These are phyloP conservation scores for Crotalus tigris DNA, from an alignment of 2,113 vertebrate genomes.

Conservation along the genomic window DNA sequence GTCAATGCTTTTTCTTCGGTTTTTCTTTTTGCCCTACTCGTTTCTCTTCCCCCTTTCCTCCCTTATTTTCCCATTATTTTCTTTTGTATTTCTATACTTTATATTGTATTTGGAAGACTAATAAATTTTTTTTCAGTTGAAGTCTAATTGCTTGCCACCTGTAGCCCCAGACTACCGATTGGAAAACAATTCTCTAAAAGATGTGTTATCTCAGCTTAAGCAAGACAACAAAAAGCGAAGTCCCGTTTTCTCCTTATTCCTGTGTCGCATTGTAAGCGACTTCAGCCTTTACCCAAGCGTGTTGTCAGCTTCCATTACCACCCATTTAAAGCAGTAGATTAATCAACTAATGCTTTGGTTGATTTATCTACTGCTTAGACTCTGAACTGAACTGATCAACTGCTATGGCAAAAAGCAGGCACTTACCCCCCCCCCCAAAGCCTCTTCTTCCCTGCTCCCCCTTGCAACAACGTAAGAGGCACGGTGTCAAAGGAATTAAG, in stretches of 20 bases:
- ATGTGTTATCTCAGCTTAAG: background rate
- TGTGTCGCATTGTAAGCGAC: background rate
- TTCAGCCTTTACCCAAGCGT: background rate
- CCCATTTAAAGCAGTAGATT: background rate
- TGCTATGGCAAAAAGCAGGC: slow-evolving; percentile 71
- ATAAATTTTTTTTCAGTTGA: background rate
- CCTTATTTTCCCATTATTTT: background rate
- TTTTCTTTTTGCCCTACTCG: background rate
- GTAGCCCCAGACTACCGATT: background rate
- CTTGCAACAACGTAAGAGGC: slow-evolving; percentile 76
- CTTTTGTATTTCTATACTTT: background rate
- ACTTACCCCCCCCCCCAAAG: slow-evolving; percentile 51
- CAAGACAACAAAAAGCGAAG: background rate
- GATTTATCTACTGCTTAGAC: background rate
- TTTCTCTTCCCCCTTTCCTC: background rate
- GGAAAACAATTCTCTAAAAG: background rate
- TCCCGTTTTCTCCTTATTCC: background rate
- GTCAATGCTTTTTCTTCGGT: background rate
- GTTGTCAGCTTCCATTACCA: too few species aligned
- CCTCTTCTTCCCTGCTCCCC: slow-evolving; percentile 60
- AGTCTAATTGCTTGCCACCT: background rate
- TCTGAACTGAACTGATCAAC: slow-evolving; percentile 54
- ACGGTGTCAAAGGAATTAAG: slow-evolving; percentile 84
- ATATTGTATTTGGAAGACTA: background rate
- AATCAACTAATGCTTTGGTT: slow-evolving; percentile 3